These are phyloP conservation scores for Parapristionchus giblindavisi DNA, from an alignment of 2,888 invertebrate species.

Conservation along the genomic window DNA sequence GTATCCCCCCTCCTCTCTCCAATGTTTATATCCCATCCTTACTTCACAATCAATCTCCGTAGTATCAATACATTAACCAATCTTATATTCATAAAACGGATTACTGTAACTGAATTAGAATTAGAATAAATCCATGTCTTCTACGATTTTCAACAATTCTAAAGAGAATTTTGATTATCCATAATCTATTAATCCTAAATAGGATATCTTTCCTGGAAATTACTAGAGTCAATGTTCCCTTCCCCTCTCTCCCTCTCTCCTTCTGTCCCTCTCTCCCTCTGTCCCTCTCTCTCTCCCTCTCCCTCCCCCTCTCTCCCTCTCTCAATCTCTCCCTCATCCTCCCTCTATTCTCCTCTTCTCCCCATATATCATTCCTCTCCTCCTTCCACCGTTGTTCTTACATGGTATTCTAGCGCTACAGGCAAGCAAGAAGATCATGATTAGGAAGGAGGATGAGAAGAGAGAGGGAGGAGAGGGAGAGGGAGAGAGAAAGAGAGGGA, in stretches of 20 bases:
- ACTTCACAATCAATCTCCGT: no score
- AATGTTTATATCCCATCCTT: background rate
- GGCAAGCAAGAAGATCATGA: background rate
- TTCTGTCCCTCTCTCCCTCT: no score
- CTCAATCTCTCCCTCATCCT: background rate
- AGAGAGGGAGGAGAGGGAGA: background rate
- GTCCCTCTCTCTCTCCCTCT: conserved; percentile 11
- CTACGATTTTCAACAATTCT: no score
- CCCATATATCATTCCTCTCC: background rate
- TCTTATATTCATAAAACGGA: no score
- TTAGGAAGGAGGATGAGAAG: no score
- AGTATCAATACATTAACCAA: no score
- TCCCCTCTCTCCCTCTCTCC: conserved; percentile 16
- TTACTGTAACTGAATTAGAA: no score
- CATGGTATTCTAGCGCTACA: background rate
- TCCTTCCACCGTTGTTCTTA: background rate
- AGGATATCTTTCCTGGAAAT: no score
- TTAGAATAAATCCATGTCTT: no score
- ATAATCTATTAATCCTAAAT: no score
- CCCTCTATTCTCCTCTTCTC: background rate
- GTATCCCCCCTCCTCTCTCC: background rate
- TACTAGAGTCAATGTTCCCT: background rate
- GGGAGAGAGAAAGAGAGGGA: no score
- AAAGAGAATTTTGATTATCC: no score
- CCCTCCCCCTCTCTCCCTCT: background rate